Conservation (phyloP, 1,140 invertebrate species). For the Caenorhabditis latens region DNA sequence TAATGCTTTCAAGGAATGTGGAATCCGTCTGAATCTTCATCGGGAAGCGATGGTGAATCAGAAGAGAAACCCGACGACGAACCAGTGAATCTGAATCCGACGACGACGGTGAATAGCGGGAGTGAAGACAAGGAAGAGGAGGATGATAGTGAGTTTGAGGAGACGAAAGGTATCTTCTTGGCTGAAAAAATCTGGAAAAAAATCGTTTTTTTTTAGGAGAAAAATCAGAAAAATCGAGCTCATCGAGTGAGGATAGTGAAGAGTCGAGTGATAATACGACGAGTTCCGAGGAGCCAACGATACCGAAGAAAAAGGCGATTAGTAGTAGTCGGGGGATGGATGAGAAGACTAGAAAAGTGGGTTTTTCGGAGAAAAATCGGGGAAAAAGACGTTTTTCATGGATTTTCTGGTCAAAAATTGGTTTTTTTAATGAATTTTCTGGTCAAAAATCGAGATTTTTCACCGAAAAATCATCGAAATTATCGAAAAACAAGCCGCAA, state of each 20-base stretch:
- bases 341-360: constrained; percentile 43
- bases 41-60: constrained; percentile 13
- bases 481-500: too few relatives aligned
- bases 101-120: too few relatives aligned
- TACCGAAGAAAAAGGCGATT: constrained; percentile 46
- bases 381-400: background rate
- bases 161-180: background rate
- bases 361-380: background rate
- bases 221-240: background rate
- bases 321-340: constrained; percentile 28
- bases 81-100: background rate
- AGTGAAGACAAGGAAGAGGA: constrained; percentile 11
- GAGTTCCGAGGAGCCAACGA: constrained; percentile 10
- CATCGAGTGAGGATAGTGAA: constrained; percentile 15
- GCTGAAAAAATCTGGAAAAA: background rate
- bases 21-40: constrained; percentile 41
- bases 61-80: constrained; percentile 21
- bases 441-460: too few relatives aligned
- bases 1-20: background rate
- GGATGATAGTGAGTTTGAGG: background rate
- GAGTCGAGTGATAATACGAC: background rate
- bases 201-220: background rate
- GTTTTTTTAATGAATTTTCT: too few relatives aligned
- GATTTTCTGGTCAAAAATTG: background rate
- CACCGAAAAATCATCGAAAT: too few relatives aligned